Evolutionary conservation across 2,113 vertebrate genomes (phyloP).

Genomic region (Lophochroa leadbeateri): DNA sequence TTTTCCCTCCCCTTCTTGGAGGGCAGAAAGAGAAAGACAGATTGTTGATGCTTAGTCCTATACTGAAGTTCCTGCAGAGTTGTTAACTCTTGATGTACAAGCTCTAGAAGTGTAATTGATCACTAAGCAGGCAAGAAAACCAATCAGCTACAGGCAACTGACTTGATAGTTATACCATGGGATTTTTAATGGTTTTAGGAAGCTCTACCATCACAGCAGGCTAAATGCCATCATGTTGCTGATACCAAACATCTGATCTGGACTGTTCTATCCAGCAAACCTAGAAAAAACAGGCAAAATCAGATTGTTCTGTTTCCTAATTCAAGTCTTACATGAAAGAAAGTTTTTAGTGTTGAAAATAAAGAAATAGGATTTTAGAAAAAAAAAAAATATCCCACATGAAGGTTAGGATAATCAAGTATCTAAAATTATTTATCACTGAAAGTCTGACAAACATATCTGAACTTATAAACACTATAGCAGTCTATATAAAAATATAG

Average conservation of each 20-base stretch:
- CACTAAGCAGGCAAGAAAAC: not conserved
- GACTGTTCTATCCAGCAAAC: not conserved
- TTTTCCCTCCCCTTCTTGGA: not conserved
- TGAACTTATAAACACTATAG: not conserved
- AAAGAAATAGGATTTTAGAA: not conserved
- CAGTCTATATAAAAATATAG: not conserved
- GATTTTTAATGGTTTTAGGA: not conserved
- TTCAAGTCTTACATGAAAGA: not conserved
- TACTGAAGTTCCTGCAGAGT: not conserved
- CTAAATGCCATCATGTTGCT: not conserved
- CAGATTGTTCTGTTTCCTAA: not conserved
- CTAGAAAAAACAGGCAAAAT: not conserved
- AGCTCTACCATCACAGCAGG: not conserved
- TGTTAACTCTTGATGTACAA: slow-evolving; percentile 3
- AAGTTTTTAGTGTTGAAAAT: not conserved
- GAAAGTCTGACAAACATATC: not conserved
- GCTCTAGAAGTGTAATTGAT: not conserved
- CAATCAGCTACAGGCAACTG: not conserved
- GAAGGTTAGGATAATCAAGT: not conserved
- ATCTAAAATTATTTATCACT: not conserved
- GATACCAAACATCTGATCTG: not conserved
- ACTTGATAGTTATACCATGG: not conserved
- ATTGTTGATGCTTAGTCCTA: not conserved
- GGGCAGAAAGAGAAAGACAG: not conserved
- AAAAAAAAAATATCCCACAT: not conserved